Base-by-base conservation (phyloP, 35 echinoderm and acorn worm genomes). In the Diadema setosum region DNA sequence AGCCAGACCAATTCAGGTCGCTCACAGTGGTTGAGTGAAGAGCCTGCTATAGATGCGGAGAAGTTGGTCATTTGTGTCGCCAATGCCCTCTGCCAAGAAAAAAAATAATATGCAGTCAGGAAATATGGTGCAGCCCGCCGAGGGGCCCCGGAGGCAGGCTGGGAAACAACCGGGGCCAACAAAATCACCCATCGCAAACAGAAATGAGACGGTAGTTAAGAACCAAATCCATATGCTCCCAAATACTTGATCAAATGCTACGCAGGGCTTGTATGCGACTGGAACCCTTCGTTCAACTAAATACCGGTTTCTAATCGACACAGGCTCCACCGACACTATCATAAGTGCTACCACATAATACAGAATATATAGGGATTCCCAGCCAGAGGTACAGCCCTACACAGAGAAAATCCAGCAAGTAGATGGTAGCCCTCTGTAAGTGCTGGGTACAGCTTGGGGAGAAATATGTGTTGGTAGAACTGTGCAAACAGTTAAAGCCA, bases 31-130 rank as follows among this genome's bases (percentile, higher is more conserved):
- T n/a, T n/a, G n/a, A n/a, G n/a, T n/a, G n/a, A n/a, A n/a, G n/a
- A n/a, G n/a, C n/a, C n/a, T 87, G 67, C 30, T 87, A 45, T 45
- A 41, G 65, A 24, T 87, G 85, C 48, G 85, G 65, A 4, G 67
- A 30, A 2, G 5, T 21, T 26, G 65, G 65, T 9, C 85, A 87
- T 49, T 48, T 87, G 49, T 44, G 30, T 7, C 11, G 85, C 1
- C 12, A 87, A 3, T 87, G 85, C 36, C 39, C 39, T 5, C 0
- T 3, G 0, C 15, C 58, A 16, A 86, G 37, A 12, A 25, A 74
- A 15, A 45, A 45, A 4, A 9, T 12, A 9, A 8, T 9, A 5
- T 24, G 16, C 12, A 39, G n/a, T n/a, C n/a, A 64, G 65, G 85
- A 60, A 87, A 87, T 75, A 39, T 61, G 20, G 17, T 20, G n/a